Percentiles rank a stretch among this genome's conserved stretches.
Evolutionary conservation across 2,113 vertebrate genomes (phyloP).

Genomic region (Oophaga pumilio): DNA sequence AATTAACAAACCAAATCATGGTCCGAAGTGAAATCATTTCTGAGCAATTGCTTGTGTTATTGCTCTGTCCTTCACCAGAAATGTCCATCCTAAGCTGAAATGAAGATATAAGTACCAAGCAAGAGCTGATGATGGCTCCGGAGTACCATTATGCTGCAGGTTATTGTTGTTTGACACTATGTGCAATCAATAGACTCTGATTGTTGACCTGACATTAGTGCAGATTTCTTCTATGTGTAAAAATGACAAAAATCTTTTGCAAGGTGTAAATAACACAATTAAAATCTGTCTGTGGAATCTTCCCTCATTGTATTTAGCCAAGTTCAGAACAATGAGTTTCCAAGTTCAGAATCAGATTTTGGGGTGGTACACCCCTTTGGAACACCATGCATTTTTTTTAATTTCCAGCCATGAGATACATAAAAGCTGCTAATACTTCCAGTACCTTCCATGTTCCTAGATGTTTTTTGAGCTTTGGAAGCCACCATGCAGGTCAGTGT

Average conservation of each 20-base stretch:
- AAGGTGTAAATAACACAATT: background rate
- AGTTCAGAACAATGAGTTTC: too few species aligned
- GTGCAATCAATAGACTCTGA: background rate
- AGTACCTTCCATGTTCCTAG: too few species aligned
- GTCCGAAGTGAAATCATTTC: constrained; percentile 18
- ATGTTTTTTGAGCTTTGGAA: too few species aligned
- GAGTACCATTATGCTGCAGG: background rate
- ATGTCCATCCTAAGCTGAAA: background rate
- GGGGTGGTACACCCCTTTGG: too few species aligned
- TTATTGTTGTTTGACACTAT: background rate
- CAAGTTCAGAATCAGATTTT: too few species aligned
- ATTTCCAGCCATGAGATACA: too few species aligned
- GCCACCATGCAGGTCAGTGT: too few species aligned
- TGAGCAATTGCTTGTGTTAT: constrained; percentile 14
- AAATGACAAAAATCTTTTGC: background rate
- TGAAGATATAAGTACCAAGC: background rate
- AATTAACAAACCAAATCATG: constrained; percentile 21
- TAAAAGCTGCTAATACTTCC: too few species aligned
- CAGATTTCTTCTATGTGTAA: background rate
- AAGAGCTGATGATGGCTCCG: background rate
- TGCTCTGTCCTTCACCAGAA: background rate
- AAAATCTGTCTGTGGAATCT: too few species aligned
- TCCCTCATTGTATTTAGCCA: too few species aligned
- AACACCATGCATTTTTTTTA: too few species aligned
- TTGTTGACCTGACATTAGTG: background rate